Evolutionary conservation across 2,888 invertebrate genomes (phyloP), one percentile per base, ranked within the genome.

Genomic region (Nycteola revayana): DNA sequence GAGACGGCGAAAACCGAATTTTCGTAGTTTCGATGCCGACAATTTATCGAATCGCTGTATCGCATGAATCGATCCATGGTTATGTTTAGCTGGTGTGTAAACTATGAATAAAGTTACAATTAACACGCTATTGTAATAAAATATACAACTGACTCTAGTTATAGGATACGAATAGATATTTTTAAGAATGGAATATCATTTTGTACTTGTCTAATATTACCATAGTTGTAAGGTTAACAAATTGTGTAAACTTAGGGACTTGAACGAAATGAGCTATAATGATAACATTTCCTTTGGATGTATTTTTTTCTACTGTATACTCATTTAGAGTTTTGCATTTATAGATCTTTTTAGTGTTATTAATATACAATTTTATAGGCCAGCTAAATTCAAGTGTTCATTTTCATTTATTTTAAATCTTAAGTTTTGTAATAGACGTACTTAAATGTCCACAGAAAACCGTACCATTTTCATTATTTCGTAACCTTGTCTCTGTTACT

Each of bases 181-280:
- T 78, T 67, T 84, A 84, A 83, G 78, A 61, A 71, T 74, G 75
- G 79, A 84, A 79, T 85, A 87, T 88, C 87, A 85, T 87, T 88
- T 88, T 88, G 84, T 88, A 88, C 88, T 87, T 84, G 87, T 86
- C 79, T 86, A 82, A 85, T 81, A 83, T 78, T 84, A 86, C 85
- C 85, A 79, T 85, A 87, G 81, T 54, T 63, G 35, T 87, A 87
- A 86, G 87, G 66, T 81, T 87, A 86, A 86, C 86, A 82, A 86
- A 79, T 75, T 77, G 69, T 84, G 76, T 86, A 82, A 78, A 82
- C 71, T 73, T 80, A 82, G 71, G 76, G 70, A 76, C 70, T 75
- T 78, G 75, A 84, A 84, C 70, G 77, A 85, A 82, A 82, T 68
- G 84, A 86, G 81, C 86, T 85, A 77, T 71, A 75, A 70, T 61